These are phyloP conservation scores for Pipra filicauda DNA, from an alignment of 2,113 vertebrate species.

Conservation along the genomic window DNA sequence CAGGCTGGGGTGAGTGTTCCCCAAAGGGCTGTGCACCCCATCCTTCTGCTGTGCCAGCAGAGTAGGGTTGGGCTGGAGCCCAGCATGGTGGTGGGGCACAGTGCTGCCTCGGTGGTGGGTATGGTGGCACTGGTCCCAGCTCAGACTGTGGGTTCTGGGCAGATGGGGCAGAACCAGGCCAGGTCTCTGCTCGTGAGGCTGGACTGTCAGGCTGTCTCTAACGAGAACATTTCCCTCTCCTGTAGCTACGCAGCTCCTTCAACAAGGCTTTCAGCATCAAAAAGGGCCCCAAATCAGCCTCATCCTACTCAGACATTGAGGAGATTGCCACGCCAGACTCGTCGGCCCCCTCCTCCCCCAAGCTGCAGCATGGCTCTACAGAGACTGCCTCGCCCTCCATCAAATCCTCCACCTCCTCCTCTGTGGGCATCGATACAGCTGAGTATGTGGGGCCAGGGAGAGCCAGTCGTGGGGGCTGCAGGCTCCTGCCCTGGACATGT, in stretches of 20 bases:
- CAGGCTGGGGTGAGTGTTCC: neutral
- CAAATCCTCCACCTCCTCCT: constrained; percentile 82
- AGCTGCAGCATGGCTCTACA: constrained; percentile 80
- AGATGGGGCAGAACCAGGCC: neutral
- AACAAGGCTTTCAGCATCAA: constrained; percentile 98
- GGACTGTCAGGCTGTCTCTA: neutral
- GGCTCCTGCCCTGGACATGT: neutral
- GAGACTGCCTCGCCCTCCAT: constrained; percentile 78
- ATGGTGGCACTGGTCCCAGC: neutral
- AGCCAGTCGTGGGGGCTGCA: accelerated
- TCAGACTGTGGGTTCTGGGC: neutral
- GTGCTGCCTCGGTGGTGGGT: neutral
- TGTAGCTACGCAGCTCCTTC: constrained; percentile 92
- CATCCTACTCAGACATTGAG: constrained; percentile 93
- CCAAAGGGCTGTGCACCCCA: neutral
- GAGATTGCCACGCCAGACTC: constrained; percentile 93
- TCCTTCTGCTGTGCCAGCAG: accelerated
- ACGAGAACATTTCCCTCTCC: neutral
- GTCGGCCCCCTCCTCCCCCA: constrained; percentile 92
- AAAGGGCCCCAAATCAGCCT: constrained; percentile 90
- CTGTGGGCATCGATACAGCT: constrained; percentile 68
- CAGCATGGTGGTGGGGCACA: neutral
- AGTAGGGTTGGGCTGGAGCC: accelerated
- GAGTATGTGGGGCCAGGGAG: constrained; percentile 62
- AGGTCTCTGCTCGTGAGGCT: neutral